Conservation (phyloP, 2,888 invertebrate species). For the Dioctria rufipes region DNA sequence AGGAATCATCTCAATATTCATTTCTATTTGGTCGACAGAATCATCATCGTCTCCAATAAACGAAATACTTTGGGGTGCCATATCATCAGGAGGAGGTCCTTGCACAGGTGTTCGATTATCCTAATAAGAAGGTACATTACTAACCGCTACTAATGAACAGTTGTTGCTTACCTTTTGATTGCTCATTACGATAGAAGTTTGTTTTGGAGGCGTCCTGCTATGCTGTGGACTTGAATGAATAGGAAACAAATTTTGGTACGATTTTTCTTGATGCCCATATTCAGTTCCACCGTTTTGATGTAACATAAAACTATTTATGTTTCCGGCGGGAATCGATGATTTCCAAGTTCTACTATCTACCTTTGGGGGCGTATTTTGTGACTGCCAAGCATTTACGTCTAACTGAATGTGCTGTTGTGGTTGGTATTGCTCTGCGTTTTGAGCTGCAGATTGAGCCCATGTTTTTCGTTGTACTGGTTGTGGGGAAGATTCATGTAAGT, state of each 20-base stretch:
- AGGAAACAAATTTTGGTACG: constrained; percentile 69
- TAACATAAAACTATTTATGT: constrained; percentile 74
- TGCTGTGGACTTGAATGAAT: constrained; percentile 79
- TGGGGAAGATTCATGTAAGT: constrained; percentile 79
- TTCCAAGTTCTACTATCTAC: constrained; percentile 71
- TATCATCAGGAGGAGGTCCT: constrained; percentile 80
- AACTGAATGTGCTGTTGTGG: constrained; percentile 66
- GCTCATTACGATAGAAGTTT: constrained; percentile 71
- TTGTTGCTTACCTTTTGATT: constrained; percentile 58
- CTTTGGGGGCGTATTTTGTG: constrained; percentile 65
- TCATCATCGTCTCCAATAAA: constrained; percentile 84
- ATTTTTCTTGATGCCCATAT: constrained; percentile 74
- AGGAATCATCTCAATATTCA: constrained; percentile 67
- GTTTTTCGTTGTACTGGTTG: constrained; percentile 76
- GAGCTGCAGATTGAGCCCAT: constrained; percentile 76
- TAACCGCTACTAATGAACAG: neutral
- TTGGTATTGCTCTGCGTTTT: constrained; percentile 63
- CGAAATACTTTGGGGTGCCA: constrained; percentile 95
- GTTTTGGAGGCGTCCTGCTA: constrained; percentile 74
- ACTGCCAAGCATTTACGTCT: constrained; percentile 70
- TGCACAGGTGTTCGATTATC: constrained; percentile 64
- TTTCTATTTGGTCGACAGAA: constrained; percentile 70
- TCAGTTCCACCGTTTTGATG: constrained; percentile 80
- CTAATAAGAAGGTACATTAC: constrained; percentile 52
- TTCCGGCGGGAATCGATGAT: constrained; percentile 66